A percentile compares a stretch with the other conserved stretches of the same genome.
phyloP scores from a whole-genome alignment of 2,113 vertebrate genomes.

The Pelobates fuscus region DNA sequence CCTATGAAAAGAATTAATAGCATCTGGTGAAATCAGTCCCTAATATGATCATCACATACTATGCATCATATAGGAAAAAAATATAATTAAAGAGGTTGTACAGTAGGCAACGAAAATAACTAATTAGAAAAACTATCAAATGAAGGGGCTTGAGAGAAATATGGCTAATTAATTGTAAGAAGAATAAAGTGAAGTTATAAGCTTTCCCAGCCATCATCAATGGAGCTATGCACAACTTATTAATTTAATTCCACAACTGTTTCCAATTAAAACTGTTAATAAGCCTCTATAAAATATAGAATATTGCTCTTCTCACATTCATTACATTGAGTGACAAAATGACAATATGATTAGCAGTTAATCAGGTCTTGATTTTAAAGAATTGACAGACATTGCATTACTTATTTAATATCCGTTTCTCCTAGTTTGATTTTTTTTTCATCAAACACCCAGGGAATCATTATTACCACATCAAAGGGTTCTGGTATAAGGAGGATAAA shows the following conservation, averaged over 20 bases:
- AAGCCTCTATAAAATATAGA: slow-evolving; percentile 74
- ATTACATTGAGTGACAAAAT: slow-evolving; percentile 83
- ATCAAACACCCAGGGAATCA: slow-evolving; percentile 83
- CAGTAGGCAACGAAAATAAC: too few relatives aligned
- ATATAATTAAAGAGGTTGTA: too few relatives aligned
- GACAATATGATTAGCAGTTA: slow-evolving; percentile 93
- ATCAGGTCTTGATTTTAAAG: slow-evolving; percentile 83
- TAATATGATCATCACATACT: too few relatives aligned
- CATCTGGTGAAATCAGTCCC: too few relatives aligned
- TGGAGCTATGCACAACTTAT: slow-evolving; percentile 55
- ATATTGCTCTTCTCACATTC: slow-evolving; percentile 74
- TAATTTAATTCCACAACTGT: slow-evolving; percentile 75
- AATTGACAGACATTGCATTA: slow-evolving; percentile 92
- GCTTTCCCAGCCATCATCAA: slow-evolving; percentile 61
- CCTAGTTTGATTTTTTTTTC: slow-evolving; percentile 60
- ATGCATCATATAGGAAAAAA: too few relatives aligned
- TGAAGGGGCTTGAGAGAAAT: too few relatives aligned
- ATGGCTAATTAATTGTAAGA: too few relatives aligned
- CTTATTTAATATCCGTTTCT: slow-evolving; percentile 95
- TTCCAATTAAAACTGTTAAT: slow-evolving; percentile 76
- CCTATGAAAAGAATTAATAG: too few relatives aligned
- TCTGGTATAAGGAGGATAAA: slow-evolving; percentile 86
- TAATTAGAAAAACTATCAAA: too few relatives aligned
- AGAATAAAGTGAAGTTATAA: neutral
- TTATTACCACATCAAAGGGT: slow-evolving; percentile 95